Conservation (phyloP, 2,797 vertebrate genomes). For the Scomberomorus guttatus region DNA sequence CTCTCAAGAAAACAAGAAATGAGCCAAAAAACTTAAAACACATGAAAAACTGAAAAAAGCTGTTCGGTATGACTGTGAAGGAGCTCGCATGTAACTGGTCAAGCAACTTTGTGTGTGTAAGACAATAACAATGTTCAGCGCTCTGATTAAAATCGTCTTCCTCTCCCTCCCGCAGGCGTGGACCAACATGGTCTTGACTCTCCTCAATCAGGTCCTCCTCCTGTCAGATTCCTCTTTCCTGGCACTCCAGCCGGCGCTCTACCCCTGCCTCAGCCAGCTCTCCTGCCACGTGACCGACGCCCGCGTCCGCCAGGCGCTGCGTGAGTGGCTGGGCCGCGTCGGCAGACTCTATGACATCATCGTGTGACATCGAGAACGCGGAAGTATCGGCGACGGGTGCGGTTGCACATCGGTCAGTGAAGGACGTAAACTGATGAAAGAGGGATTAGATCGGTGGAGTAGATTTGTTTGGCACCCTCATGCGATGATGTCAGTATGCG, state of each 20-base stretch:
- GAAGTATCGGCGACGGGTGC: background rate
- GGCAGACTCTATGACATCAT: constrained; percentile 91
- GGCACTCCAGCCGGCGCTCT: constrained; percentile 94
- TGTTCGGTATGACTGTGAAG: too few species aligned
- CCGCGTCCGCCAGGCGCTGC: constrained; percentile 93
- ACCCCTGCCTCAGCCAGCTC: constrained; percentile 96
- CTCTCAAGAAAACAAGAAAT: too few species aligned
- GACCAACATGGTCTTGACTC: constrained; percentile 98
- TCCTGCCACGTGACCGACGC: constrained; percentile 95
- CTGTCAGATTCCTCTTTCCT: constrained; percentile 92
- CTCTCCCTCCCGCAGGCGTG: constrained; percentile 87
- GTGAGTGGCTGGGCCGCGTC: constrained; percentile 95
- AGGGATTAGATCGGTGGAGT: background rate
- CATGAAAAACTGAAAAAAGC: too few species aligned
- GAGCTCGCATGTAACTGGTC: too few species aligned
- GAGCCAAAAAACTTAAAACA: too few species aligned
- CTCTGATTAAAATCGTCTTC: background rate
- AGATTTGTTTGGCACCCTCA: background rate
- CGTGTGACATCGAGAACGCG: constrained; percentile 18
- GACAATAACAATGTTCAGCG: too few species aligned
- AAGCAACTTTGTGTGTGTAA: too few species aligned
- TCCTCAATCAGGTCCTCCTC: constrained; percentile 95
- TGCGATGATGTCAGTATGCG: background rate
- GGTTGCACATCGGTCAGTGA: background rate
- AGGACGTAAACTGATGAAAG: background rate